Evolutionary conservation across 2,888 invertebrate species (phyloP), one percentile per base, ranked within the genome.

Genomic region (Dendrolimus houi): DNA sequence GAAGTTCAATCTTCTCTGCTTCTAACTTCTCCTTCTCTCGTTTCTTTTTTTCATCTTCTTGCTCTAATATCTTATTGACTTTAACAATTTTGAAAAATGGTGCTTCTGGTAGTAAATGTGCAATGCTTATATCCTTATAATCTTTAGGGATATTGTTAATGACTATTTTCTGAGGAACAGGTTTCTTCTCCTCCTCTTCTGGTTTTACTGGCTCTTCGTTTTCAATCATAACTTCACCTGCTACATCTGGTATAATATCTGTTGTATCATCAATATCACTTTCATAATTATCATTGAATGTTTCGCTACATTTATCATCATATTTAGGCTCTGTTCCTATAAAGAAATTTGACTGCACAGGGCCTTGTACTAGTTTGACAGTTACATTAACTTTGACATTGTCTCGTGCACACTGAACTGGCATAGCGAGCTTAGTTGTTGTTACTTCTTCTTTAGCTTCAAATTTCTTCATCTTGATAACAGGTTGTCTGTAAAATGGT

Each of bases 81-180:
- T 83, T 86, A 0, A 89, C 77, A 0, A 90, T 89, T 56, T 87
- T 90, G 61, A 69, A 90, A 56, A 56, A 90, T 0, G 89, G 89
- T 0, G 89, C 87, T 61, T 84, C 69, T 0, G 83, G 66, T 8
- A 77, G 65, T 7, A 89, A 57, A 42, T 85, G 85, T 0, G 83
- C 89, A 1, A 90, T 83, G 1, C 72, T 69, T 0, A 87, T 64
- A 0, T 79, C 70, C 0, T 74, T 69, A 6, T 72, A 72, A 0
- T 71, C 67, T 1, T 67, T 57, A 0, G 80, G 73, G 1, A 83
- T 59, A 8, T 82, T 80, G 0, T 85, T 80, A 13, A 85, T 66
- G 0, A 82, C 62, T 2, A 85, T 69, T 62, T 75, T 75, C 53
- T 76, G 72, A 8, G 72, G 62, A 1, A 70, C 59, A 1, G 57